Base-by-base conservation (phyloP, 2,113 vertebrate genomes). In the Scomber scombrus region DNA sequence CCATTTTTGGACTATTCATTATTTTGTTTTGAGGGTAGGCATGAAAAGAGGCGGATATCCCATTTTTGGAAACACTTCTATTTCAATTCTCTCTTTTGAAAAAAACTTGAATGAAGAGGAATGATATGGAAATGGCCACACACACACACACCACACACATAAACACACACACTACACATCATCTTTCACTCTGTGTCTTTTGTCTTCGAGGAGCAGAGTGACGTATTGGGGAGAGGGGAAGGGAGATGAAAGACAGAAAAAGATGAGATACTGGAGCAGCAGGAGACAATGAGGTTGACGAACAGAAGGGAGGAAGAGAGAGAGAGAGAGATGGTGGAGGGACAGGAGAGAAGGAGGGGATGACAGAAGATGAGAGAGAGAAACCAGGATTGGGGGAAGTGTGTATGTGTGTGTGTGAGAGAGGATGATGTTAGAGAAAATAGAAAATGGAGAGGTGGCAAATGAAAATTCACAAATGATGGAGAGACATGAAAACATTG, bases 181-280 rank as follows among this genome's bases (percentile, higher is more conserved):
- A 62, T 65, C 58, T 11, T 10, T 21, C 10, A n/a, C 2, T 43
- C 40, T 47, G 54, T 18, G 49, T 31, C 21, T 66, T 78, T 78
- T 74, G 81, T 85, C 74, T 73, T 58, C 1, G 56, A 76, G 71
- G 47, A 46, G 19, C 2, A 49, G 62, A 61, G 66, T 26, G 75
- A 75, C 46, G 18, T 64, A 13, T 31, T 16, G 4, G 12, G 11
- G 54, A 69, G 81, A 55, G 19, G 3, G 63, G 46, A 52, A 18
- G 7, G 21, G 31, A 72, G 71, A 81, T 79, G 67, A 80, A 74
- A 80, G 64, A 34, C 2, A 0, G 52, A 15, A 49, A 52, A 13
- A 71, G 80, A 89, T 78, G 69, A 83, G 56, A 70, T 74, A 26
- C 65, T 19, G 80, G 18, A 29, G 46, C 47, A 57, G 75, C 49